A percentile compares a stretch with the other conserved stretches of the same genome.
These are phyloP conservation scores for Vireo griseus DNA, from an alignment of 2,797 vertebrate genomes.

Conservation along the genomic window DNA sequence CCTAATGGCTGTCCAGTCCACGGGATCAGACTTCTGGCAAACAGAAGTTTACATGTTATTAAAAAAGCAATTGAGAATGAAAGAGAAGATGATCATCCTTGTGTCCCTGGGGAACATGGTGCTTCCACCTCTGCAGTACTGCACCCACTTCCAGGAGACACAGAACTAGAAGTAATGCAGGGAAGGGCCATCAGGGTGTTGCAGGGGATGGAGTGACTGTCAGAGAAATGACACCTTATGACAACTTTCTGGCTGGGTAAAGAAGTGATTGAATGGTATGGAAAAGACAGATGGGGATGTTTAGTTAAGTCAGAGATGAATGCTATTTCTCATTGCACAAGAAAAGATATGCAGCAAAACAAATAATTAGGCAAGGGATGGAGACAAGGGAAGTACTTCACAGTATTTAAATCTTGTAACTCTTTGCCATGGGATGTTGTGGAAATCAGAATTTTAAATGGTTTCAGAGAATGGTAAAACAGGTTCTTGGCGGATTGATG, in stretches of 20 bases:
- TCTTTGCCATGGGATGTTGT: background rate
- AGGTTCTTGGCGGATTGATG: background rate
- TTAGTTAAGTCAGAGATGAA: background rate
- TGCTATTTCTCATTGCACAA: background rate
- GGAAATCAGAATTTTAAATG: background rate
- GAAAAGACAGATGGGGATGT: background rate
- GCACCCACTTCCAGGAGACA: background rate
- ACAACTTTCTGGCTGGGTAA: background rate
- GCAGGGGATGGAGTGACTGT: background rate
- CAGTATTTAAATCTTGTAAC: background rate
- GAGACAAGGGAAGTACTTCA: background rate
- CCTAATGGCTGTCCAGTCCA: background rate
- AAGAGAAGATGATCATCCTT: background rate
- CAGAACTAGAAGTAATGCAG: background rate
- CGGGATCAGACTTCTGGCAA: background rate
- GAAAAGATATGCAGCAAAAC: background rate
- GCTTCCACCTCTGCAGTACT: background rate
- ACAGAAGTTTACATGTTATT: background rate
- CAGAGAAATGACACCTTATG: background rate
- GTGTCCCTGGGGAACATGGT: background rate
- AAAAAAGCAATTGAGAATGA: background rate
- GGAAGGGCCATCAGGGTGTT: background rate
- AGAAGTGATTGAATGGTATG: background rate
- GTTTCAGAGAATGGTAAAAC: background rate
- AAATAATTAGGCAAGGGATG: background rate